Evolutionary conservation across 2,113 vertebrate species (phyloP).

Genomic region (Alethe castanea): DNA sequence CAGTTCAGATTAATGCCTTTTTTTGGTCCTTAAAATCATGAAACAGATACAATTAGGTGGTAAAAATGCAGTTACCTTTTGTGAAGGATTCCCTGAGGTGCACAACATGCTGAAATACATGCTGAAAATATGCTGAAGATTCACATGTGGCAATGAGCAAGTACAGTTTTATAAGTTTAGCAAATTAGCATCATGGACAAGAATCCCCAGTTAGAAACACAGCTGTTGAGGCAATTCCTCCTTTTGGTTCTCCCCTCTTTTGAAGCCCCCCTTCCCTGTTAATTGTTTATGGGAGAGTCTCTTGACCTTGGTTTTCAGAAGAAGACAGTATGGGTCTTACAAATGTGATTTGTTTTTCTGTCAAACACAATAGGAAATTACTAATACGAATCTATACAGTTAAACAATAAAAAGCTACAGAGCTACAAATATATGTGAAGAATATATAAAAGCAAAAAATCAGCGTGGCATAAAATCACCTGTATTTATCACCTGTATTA

Average conservation of each 20-base stretch:
- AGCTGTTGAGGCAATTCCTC: not conserved
- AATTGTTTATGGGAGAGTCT: not conserved
- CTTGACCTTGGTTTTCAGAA: not conserved
- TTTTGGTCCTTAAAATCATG: not conserved
- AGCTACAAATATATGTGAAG: not conserved
- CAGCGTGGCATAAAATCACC: not conserved
- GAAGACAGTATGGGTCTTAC: not conserved
- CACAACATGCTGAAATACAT: rapidly evolving
- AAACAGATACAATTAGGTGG: not conserved
- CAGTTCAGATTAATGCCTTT: not conserved
- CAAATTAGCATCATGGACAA: not conserved
- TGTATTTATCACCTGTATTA: not conserved
- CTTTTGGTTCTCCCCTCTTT: not conserved
- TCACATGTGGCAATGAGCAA: not conserved
- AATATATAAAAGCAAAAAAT: not conserved
- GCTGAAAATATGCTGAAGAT: rapidly evolving
- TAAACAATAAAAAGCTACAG: no score
- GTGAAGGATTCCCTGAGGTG: not conserved
- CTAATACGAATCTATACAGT: not conserved
- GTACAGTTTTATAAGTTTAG: not conserved
- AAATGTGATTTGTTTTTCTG: not conserved
- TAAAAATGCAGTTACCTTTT: not conserved
- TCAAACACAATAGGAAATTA: not conserved
- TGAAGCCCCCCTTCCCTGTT: rapidly evolving
- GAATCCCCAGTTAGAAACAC: not conserved